These are phyloP conservation scores for Rhea americana DNA, from an alignment of 2,113 vertebrate species.

Conservation along the genomic window DNA sequence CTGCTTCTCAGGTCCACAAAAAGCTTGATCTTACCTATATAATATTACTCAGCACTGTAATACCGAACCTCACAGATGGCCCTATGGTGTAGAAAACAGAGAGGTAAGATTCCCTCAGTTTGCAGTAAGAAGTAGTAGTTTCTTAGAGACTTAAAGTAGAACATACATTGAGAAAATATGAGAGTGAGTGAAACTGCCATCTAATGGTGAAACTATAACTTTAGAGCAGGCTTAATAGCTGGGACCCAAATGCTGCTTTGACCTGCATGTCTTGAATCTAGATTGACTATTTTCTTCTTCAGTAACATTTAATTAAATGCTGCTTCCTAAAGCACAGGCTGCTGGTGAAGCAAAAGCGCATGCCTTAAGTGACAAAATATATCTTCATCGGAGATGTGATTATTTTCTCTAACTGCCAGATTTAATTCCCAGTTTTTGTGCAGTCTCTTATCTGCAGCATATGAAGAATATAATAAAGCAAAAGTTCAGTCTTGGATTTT, in stretches of 20 bases:
- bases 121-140: not conserved
- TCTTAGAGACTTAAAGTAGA: not conserved
- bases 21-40: not conserved
- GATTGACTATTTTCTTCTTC: not conserved
- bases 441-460: too few relatives aligned
- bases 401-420: constrained; percentile 13
- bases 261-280: not conserved
- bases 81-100: not conserved
- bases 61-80: not conserved
- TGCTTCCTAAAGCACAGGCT: not conserved
- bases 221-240: not conserved
- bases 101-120: not conserved
- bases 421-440: constrained; percentile 12
- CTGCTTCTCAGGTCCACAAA: not conserved
- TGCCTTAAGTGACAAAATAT: constrained; percentile 39
- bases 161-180: not conserved
- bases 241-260: not conserved
- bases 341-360: not conserved
- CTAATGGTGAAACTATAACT: not conserved
- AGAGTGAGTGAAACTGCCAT: not conserved
- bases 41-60: not conserved
- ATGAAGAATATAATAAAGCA: constrained; percentile 16
- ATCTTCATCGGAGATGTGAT: constrained; percentile 25
- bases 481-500: constrained; percentile 9
- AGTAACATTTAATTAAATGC: constrained; percentile 8